Base-by-base conservation (phyloP, 30 jellyfish, hydroid and myxozoan species). In the Chironex yamaguchii region DNA sequence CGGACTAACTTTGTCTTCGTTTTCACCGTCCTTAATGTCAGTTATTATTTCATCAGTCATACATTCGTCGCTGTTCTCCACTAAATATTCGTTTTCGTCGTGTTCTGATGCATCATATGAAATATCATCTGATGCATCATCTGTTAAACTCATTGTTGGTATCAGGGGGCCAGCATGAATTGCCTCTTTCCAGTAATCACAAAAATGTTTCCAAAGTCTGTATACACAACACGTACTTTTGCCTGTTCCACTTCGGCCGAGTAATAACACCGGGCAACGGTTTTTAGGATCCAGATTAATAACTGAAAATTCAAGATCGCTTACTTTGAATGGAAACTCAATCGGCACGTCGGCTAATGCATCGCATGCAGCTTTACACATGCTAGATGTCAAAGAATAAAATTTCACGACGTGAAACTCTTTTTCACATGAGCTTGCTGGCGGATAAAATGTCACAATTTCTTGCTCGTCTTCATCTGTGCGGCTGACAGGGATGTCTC, bases 211-310 rank as follows among this genome's bases (percentile, higher is more conserved):
- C 98, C 98, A 92, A 29, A 92, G 92, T 2, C 96, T 85, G 42
- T 92, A 82, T 48, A 92, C 34, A 62, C 98, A 92, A 71, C 98
- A 92, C n/a, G 98, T 92, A 4, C 96, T 92, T 89, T 92, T 92
- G 25, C 98, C 98, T 0, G 98, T 92, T 4, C 98, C 98, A 67
- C 98, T 92, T 23, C 98, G 71, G 14, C 98, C 98, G 21, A 92
- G 96, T 17, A 92, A 87, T 66, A 92, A 53, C 4, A 86, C 70
- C 2, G 97, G 73, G 3, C 96, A 89, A 28, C 24, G 49, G 62
- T 91, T 88, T 0, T 22, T 27, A 0, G 96, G 85, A 65, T 49
- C 77, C 68, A 92, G 71, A 13, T 86, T 78, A 30, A 92, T 79
- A 63, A 92, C 90, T 1, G 35, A 52, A 67, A 42, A 80, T 83